Evolutionary conservation across 2,797 vertebrate genomes (phyloP).

Genomic region (Valencia hispanica): DNA sequence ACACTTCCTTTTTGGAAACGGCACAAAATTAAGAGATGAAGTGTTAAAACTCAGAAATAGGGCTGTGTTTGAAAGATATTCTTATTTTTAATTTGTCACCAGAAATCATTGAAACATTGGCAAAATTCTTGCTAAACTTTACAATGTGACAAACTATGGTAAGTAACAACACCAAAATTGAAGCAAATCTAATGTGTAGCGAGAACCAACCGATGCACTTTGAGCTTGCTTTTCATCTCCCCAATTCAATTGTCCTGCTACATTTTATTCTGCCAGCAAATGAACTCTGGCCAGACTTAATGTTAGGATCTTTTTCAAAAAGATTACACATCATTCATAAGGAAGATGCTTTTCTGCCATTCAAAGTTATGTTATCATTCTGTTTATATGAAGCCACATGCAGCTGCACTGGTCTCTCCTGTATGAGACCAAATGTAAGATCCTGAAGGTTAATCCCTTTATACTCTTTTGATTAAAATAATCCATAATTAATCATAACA

Average conservation of each 20-base stretch:
- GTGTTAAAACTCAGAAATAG: neutral
- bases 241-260: neutral
- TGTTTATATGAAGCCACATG: neutral
- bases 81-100: neutral
- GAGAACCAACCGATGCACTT: neutral
- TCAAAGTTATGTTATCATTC: neutral
- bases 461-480: neutral
- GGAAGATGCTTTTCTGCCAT: neutral
- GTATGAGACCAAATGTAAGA: neutral
- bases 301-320: neutral
- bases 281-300: neutral
- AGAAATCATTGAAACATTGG: neutral
- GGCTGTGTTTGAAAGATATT: neutral
- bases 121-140: neutral
- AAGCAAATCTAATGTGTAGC: too few species aligned
- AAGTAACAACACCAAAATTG: neutral
- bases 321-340: neutral
- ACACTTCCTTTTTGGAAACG: neutral
- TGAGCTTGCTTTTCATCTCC: neutral
- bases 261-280: neutral
- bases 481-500: neutral
- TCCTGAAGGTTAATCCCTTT: neutral
- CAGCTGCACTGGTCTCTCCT: neutral
- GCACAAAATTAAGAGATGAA: neutral
- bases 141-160: neutral